Evolutionary conservation across 2,888 invertebrate genomes (phyloP), one percentile per base, ranked within the genome.

Genomic region (Harpalus rufipes): DNA sequence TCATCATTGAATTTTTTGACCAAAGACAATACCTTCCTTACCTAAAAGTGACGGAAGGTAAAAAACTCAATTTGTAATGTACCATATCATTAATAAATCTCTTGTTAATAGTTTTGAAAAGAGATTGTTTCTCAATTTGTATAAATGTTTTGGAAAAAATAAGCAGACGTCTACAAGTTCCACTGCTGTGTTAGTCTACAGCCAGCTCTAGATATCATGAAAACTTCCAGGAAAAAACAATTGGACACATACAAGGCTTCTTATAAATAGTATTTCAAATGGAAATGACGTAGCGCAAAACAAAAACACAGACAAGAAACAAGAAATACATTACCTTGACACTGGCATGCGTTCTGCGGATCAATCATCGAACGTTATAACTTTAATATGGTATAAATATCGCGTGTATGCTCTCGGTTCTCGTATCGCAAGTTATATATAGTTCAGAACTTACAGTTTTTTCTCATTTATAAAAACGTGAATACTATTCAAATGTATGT

Each of bases 281-380:
- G 12, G 63, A 21, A 39, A 32, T 68, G 68, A 68, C 68, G 68
- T 39, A 68, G 4, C 4, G 25, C 7, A 63, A 12, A 21, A 18
- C 16, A 18, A 59, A 10, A 65, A 12, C 65, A 65, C n/a, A 32
- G 32, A 18, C 16, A 8, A 59, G 18, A 16, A 7, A 59, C n/a
- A 51, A 68, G 68, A 68, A 68, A 68, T 39, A 68, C 32, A 7
- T 68, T 68, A 68, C 68, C 68, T 68, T 68, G 68, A 68, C 68
- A 68, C 32, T 68, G 68, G 7, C 68, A 68, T 41, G 68, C 68
- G 41, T 25, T 68, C 7, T 68, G 32, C n/a, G 14, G n/a, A 68
- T 68, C 68, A 68, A 68, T 68, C 68, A 68, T 68, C 32, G 21
- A 63, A 63, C 39, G 32, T n/a, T 32, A 68, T 14, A 65, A 39